Evolutionary conservation across 2,113 vertebrate genomes (phyloP).

Genomic region (Coptodon bakossiorum): DNA sequence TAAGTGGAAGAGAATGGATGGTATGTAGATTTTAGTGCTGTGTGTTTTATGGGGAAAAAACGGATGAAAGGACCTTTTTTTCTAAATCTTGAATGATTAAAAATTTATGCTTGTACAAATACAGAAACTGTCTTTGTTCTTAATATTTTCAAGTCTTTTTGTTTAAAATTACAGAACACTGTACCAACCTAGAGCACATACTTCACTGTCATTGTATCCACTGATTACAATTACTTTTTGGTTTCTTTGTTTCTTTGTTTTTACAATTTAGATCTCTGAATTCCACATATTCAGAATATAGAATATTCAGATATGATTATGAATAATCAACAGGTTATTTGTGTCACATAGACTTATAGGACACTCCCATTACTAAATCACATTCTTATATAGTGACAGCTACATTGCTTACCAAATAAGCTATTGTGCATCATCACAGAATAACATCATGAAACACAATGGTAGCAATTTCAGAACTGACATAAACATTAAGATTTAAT

Average conservation of each 20-base stretch:
- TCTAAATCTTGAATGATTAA: not conserved
- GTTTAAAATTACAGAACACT: not conserved
- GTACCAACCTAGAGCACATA: not conserved
- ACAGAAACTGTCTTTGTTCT: not conserved
- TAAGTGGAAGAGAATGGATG: not conserved
- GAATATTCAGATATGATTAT: not conserved
- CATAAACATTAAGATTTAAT: conserved; percentile 38
- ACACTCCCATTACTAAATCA: not conserved
- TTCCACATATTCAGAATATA: not conserved
- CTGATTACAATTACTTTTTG: not conserved
- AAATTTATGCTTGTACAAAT: not conserved
- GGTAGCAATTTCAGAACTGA: conserved; percentile 28
- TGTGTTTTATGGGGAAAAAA: not conserved
- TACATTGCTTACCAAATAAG: conserved; percentile 7
- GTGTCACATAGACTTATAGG: not conserved
- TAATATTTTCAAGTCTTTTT: not conserved
- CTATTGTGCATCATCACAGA: conserved; percentile 21
- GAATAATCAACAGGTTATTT: not conserved
- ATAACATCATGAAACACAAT: conserved; percentile 18
- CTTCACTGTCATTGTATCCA: not conserved
- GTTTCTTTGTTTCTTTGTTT: not conserved
- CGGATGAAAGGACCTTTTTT: not conserved
- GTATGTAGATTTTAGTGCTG: not conserved
- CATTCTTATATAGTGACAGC: not conserved
- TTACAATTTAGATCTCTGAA: not conserved